phyloP scores from a whole-genome alignment of 2,888 invertebrate genomes.

The Aleiodes alternator region DNA sequence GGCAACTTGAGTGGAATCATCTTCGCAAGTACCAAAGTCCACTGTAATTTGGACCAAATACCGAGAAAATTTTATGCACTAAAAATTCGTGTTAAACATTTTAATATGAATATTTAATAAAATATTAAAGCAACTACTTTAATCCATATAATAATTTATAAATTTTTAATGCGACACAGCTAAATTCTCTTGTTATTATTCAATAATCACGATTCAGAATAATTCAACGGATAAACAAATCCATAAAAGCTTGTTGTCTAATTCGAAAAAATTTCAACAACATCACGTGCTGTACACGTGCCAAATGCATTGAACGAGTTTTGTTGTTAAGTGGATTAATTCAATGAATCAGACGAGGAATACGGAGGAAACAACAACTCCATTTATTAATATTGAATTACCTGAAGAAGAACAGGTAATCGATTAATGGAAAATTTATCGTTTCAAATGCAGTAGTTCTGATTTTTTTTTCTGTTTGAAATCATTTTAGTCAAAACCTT shows the following conservation, averaged over 20 bases:
- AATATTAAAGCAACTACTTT: too few species aligned
- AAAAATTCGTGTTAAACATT: too few species aligned
- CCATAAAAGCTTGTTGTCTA: constrained; percentile 16
- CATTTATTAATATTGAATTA: background rate
- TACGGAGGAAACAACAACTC: background rate
- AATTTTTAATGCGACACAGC: background rate
- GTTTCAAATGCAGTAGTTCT: background rate
- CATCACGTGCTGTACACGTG: constrained; percentile 22
- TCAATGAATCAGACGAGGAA: constrained; percentile 3
- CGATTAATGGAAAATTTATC: background rate
- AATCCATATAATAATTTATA: too few species aligned
- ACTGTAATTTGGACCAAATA: constrained; percentile 6
- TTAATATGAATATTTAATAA: too few species aligned
- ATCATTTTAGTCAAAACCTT: too few species aligned
- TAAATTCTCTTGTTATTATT: background rate
- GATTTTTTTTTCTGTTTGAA: too few species aligned
- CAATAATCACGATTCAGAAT: background rate
- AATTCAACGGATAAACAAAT: constrained; percentile 19
- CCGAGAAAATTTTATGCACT: too few species aligned
- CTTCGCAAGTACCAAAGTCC: constrained; percentile 23
- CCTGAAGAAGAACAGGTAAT: constrained; percentile 25
- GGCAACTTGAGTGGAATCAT: constrained; percentile 49
- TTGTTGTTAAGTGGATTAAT: constrained; percentile 7
- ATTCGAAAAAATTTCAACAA: constrained; percentile 11
- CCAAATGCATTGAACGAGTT: background rate